Conservation (phyloP, 2,888 invertebrate genomes). For the Synanthedon andrenaeformis region DNA sequence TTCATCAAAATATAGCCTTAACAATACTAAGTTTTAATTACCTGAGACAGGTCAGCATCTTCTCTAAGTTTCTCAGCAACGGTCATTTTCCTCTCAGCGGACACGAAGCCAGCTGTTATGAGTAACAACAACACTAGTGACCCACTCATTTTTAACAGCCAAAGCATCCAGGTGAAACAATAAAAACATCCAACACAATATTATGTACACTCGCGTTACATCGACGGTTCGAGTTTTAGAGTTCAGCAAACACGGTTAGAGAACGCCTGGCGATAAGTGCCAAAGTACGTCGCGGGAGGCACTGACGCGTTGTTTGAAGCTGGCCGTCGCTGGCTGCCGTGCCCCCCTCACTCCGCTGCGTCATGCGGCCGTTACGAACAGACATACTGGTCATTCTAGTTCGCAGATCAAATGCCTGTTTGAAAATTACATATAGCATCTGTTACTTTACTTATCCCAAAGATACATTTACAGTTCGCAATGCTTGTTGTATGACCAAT, state of each 20-base stretch:
- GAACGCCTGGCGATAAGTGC: conserved; percentile 45
- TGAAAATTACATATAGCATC: not conserved
- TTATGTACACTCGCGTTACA: conserved; percentile 44
- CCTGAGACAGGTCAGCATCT: conserved; percentile 78
- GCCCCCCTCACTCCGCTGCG: conserved; percentile 35
- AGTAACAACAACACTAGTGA: conserved; percentile 52
- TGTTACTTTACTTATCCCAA: not conserved
- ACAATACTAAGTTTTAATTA: conserved; percentile 41
- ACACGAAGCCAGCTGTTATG: conserved; percentile 36
- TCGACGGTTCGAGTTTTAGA: conserved; percentile 13
- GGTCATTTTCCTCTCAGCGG: conserved; percentile 56
- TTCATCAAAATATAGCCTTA: too few species aligned
- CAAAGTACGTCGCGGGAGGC: conserved; percentile 36
- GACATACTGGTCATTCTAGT: conserved; percentile 36
- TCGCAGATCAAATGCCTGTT: not conserved
- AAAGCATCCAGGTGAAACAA: conserved; percentile 24
- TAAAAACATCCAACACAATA: conserved; percentile 27
- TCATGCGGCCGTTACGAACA: conserved; percentile 11
- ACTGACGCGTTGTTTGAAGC: conserved; percentile 39
- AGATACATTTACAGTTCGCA: not conserved
- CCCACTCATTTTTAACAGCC: conserved; percentile 38
- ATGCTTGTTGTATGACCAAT: too few species aligned
- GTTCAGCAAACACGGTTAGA: not conserved
- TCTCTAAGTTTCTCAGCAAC: conserved; percentile 74
- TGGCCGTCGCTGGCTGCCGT: conserved; percentile 11